Evolutionary conservation across 1,140 invertebrate species (phyloP).

Genomic region (Drosophila setifemur): DNA sequence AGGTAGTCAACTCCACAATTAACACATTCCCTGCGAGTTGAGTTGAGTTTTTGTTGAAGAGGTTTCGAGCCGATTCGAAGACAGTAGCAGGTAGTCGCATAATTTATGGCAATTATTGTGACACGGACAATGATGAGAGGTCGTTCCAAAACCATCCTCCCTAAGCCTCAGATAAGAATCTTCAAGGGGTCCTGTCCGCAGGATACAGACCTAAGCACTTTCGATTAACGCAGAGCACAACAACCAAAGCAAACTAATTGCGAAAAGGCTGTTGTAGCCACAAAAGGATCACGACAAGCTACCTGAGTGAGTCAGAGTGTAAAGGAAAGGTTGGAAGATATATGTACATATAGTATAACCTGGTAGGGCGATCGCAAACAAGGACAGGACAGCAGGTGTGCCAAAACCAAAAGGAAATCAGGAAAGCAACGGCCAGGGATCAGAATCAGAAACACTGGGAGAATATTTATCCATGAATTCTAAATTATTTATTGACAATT

Average conservation of each 20-base stretch:
- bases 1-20: conserved; percentile 36
- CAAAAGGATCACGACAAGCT: conserved; percentile 41
- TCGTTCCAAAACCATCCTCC: conserved; percentile 20
- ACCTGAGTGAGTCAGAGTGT: conserved; percentile 20
- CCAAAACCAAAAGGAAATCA: conserved; percentile 55
- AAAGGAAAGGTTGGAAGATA: not conserved
- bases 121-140: conserved; percentile 49
- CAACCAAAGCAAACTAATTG: conserved; percentile 48
- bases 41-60: conserved; percentile 14
- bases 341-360: not conserved
- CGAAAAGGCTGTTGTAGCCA: conserved; percentile 49
- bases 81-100: conserved; percentile 63
- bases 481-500: not conserved
- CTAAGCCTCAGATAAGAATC: conserved; percentile 43
- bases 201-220: conserved; percentile 57
- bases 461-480: not conserved
- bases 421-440: conserved; percentile 29
- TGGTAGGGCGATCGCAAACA: conserved; percentile 4
- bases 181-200: conserved; percentile 36
- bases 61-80: not conserved
- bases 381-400: conserved; percentile 60
- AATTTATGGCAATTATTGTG: conserved; percentile 74
- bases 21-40: conserved; percentile 40
- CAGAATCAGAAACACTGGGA: conserved; percentile 1
- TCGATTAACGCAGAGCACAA: conserved; percentile 50